These are phyloP conservation scores for Platichthys flesus DNA, from an alignment of 2,113 vertebrate genomes.

Conservation along the genomic window DNA sequence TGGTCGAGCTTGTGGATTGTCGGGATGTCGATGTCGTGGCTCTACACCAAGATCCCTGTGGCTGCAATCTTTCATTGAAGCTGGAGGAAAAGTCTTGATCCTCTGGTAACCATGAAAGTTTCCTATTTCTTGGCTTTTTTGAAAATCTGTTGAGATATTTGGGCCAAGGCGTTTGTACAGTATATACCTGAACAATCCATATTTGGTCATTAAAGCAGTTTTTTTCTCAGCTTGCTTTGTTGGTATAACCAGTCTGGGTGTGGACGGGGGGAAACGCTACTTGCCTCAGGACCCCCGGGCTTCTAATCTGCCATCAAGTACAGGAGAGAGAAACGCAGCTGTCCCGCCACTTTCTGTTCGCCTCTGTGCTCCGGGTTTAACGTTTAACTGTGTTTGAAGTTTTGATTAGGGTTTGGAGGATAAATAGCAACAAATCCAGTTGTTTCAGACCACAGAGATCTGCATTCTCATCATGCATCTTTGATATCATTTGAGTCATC, in stretches of 20 bases:
- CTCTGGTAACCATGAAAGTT: background rate
- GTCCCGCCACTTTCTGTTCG: background rate
- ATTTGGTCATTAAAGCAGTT: background rate
- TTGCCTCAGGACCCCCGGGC: slow-evolving; percentile 30
- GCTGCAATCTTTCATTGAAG: background rate
- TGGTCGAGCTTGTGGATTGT: no score
- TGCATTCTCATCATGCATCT: slow-evolving; percentile 63
- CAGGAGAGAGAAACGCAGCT: slow-evolving; percentile 32
- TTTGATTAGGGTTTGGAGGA: slow-evolving; percentile 43
- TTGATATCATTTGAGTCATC: slow-evolving; percentile 74
- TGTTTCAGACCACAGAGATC: slow-evolving; percentile 55
- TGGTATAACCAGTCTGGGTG: no score
- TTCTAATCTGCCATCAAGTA: slow-evolving; percentile 27
- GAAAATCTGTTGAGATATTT: background rate
- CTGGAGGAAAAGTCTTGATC: background rate
- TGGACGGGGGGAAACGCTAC: slow-evolving; percentile 1
- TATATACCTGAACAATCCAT: background rate
- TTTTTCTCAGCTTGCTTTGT: background rate
- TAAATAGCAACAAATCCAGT: slow-evolving; percentile 53
- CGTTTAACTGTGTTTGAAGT: slow-evolving; percentile 41
- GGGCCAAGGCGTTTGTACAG: no score
- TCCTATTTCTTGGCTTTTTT: background rate
- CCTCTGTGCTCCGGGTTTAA: background rate
- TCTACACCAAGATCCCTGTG: no score
- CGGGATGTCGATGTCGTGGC: no score